Evolutionary conservation across 2,888 invertebrate species (phyloP).

Genomic region (Sphaerophoria rueppellii): DNA sequence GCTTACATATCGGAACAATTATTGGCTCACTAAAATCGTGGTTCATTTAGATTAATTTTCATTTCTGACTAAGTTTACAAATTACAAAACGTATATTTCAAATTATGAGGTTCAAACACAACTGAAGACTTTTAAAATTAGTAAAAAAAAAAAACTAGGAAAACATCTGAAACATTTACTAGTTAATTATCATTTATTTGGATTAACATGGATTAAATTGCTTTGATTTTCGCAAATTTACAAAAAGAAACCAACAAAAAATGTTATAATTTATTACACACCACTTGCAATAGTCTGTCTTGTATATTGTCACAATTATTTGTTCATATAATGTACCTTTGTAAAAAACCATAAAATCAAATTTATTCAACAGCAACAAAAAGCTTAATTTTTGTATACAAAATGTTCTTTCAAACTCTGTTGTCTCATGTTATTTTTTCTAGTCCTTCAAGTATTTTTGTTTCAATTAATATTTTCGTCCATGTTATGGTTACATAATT

Average conservation of each 20-base stretch:
- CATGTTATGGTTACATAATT: neutral
- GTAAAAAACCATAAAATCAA: constrained; percentile 56
- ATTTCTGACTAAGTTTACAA: too few species aligned
- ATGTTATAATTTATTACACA: constrained; percentile 19
- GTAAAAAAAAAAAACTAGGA: too few species aligned
- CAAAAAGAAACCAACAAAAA: neutral
- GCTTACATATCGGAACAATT: too few species aligned
- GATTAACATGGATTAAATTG: too few species aligned
- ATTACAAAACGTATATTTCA: too few species aligned
- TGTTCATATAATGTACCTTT: neutral
- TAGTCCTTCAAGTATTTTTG: constrained; percentile 25
- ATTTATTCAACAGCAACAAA: constrained; percentile 50
- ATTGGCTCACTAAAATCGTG: too few species aligned
- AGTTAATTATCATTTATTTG: constrained; percentile 34
- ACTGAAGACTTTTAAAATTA: neutral
- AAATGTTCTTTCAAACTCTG: constrained; percentile 31
- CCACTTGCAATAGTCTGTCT: constrained; percentile 56
- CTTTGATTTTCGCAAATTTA: constrained; percentile 21
- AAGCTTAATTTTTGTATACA: constrained; percentile 51
- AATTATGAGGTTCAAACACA: too few species aligned
- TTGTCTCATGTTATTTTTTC: constrained; percentile 48
- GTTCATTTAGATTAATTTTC: too few species aligned
- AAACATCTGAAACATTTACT: constrained; percentile 28
- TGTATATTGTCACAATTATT: constrained; percentile 33
- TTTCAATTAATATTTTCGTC: constrained; percentile 5